Conservation (phyloP, 2,888 invertebrate genomes). For the Himalopsyche japonica region DNA sequence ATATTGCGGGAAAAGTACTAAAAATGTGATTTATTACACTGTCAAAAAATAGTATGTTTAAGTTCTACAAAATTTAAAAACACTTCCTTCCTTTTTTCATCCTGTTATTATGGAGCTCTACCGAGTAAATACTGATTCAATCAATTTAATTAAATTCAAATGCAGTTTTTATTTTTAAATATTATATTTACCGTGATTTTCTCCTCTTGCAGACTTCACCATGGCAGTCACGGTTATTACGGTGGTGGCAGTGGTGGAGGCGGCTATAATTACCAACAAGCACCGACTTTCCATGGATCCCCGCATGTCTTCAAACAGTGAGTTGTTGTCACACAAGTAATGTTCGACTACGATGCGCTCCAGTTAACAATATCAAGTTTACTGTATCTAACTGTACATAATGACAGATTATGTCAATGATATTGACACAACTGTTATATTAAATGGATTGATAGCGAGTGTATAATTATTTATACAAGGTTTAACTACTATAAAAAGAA, state of each 20-base stretch:
- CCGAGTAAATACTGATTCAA: no score
- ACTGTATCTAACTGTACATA: neutral
- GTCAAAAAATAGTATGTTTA: no score
- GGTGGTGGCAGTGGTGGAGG: conserved; percentile 12
- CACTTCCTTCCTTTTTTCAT: no score
- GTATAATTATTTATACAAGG: no score
- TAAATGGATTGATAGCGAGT: neutral
- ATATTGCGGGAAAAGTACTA: no score
- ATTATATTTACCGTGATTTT: neutral
- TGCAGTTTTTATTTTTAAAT: neutral
- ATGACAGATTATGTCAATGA: neutral
- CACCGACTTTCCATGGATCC: conserved; percentile 26
- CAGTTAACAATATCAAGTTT: neutral
- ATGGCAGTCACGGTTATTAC: conserved; percentile 27
- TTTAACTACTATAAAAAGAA: no score
- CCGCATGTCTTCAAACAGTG: conserved; percentile 33
- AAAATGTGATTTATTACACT: no score
- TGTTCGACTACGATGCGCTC: neutral
- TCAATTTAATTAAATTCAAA: no score
- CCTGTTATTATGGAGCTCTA: no score
- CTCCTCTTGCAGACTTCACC: conserved; percentile 14
- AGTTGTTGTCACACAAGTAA: neutral
- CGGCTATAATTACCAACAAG: conserved; percentile 11
- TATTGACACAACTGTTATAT: neutral
- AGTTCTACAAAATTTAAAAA: no score